Conservation (phyloP, 2,797 vertebrate species). For the Onychomys torridus region DNA sequence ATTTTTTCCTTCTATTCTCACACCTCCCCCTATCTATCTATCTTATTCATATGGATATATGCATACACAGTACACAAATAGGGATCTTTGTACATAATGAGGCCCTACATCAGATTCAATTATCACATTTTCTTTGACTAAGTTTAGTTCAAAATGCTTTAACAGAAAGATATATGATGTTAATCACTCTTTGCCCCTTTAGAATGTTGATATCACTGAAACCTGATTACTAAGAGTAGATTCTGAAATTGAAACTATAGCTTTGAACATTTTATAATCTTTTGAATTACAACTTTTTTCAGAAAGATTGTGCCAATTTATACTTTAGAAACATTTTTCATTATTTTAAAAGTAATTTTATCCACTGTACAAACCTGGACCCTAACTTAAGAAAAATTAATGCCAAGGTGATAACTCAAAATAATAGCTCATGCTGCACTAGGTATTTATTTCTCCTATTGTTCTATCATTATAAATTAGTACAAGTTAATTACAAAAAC, state of each 20-base stretch:
- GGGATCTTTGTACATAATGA: background rate
- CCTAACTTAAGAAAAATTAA: slow-evolving; percentile 35
- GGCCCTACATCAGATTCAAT: background rate
- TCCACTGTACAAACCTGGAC: background rate
- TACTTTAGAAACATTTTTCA: background rate
- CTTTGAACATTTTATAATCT: slow-evolving; percentile 43
- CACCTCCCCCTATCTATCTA: background rate
- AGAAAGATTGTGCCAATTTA: slow-evolving; percentile 34
- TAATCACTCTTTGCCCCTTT: background rate
- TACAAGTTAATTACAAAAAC: background rate
- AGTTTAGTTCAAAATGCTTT: slow-evolving; percentile 58
- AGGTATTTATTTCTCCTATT: slow-evolving; percentile 3
- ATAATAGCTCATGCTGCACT: background rate
- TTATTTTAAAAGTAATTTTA: slow-evolving; percentile 47
- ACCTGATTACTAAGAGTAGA: slow-evolving; percentile 55
- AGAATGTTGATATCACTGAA: slow-evolving; percentile 42
- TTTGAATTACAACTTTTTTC: background rate
- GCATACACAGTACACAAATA: background rate
- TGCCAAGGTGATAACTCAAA: slow-evolving; percentile 30
- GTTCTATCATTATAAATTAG: slow-evolving; percentile 7
- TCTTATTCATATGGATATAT: background rate
- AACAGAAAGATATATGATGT: slow-evolving; percentile 17
- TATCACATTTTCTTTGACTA: slow-evolving; percentile 28
- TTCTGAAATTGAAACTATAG: slow-evolving; percentile 39
- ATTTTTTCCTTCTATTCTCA: background rate